Base-by-base conservation (phyloP, 2,888 invertebrate genomes). In the Torymus texanus region DNA sequence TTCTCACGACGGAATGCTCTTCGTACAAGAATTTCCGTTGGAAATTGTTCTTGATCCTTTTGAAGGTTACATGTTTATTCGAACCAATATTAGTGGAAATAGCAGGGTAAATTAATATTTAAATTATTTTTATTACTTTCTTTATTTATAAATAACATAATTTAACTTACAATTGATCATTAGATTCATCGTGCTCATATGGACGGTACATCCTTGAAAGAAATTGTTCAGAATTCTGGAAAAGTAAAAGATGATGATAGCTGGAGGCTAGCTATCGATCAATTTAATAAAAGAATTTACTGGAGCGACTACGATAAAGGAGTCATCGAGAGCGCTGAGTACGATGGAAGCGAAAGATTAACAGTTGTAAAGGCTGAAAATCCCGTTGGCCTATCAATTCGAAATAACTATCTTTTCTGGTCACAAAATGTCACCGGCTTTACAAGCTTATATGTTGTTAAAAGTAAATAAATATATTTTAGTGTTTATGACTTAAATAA, bases 11-110 rank as follows among this genome's bases (percentile, higher is more conserved):
- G 14, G 50, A n/a, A 10, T 62, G 12, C 4, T 41, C 10, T 3
- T 41, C n/a, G 16, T 50, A 50, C 63, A 41, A 41, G 63, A 63
- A 50, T 16, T 63, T 50, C 63, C 63, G n/a, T 5, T n/a, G 14
- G 63, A 50, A 63, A 63, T 63, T 50, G 63, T 21, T 4, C 21
- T 41, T n/a, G 63, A 63, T 63, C 50, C 63, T n/a, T 63, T 41
- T n/a, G 50, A 41, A n/a, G 63, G 63, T 10, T 10, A n/a, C 12
- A 41, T 63, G 10, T 63, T 63, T n/a, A 16, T 63, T n/a, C 16
- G 14, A 8, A 50, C 63, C n/a, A 63, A 41, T 16, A 16, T 63
- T n/a, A 50, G 10, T 16, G 11, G 50, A 21, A 1, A 16, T 14
- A 63, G 63, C 16, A 63, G 63, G 50, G 63, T 63, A 50, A 29